Evolutionary conservation across 1,140 invertebrate species (phyloP).

Genomic region (Potamilus streckersoni): DNA sequence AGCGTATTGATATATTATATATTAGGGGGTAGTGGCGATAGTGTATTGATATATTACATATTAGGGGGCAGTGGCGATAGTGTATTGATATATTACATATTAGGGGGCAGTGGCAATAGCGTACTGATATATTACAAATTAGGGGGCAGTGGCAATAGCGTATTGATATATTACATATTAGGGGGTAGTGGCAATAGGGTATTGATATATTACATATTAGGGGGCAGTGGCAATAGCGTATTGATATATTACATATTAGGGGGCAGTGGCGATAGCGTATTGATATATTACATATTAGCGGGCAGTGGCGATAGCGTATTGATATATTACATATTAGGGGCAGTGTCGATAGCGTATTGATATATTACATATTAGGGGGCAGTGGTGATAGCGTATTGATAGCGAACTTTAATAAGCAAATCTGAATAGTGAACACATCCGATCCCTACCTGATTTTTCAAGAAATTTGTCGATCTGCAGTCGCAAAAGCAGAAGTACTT

Average conservation of each 20-base stretch:
- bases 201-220: too few species aligned
- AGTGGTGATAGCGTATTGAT: slow-evolving; percentile 19
- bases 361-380: slow-evolving; percentile 28
- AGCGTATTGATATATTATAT: slow-evolving; percentile 18
- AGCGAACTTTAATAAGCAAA: slow-evolving; percentile 6
- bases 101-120: slow-evolving; percentile 19
- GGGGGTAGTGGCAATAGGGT: slow-evolving; percentile 20
- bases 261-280: slow-evolving; percentile 21
- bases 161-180: too few species aligned
- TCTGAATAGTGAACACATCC: slow-evolving; percentile 2
- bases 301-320: slow-evolving; percentile 21
- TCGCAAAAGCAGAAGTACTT: slow-evolving; percentile 59
- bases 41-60: slow-evolving; percentile 20
- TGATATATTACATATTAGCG: too few species aligned
- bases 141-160: slow-evolving; percentile 21
- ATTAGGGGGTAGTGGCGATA: slow-evolving; percentile 20
- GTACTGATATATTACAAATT: too few species aligned
- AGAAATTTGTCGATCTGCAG: slow-evolving; percentile 61
- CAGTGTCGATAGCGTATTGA: slow-evolving; percentile 19
- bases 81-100: slow-evolving; percentile 20
- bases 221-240: slow-evolving; percentile 19
- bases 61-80: slow-evolving; percentile 21
- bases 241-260: too few species aligned
- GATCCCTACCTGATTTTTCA: slow-evolving; percentile 42
- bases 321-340: too few species aligned